Evolutionary conservation across 2,888 invertebrate genomes (phyloP), one percentile per base, ranked within the genome.

Genomic region (Girardia tigrina): DNA sequence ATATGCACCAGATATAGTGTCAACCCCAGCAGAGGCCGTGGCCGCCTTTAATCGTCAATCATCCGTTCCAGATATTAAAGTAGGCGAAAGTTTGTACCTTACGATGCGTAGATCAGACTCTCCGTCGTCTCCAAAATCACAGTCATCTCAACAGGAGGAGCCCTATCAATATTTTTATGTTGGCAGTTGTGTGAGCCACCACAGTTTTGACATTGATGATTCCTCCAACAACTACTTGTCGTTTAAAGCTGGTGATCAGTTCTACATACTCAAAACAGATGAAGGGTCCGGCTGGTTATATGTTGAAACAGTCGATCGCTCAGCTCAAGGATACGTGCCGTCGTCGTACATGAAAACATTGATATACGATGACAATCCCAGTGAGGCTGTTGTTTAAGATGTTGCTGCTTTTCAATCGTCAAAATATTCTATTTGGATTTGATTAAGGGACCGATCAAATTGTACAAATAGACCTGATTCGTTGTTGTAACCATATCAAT

Each of bases 11-110:
- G 56, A 56, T 23, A 56, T 56, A 4, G 56, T 56, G 2, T 56
- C 56, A n/a, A 56, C 56, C n/a, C 56, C 56, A 56, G 56, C 56
- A 20, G 56, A 56, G 23, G 56, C 56, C n/a, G n/a, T 56, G n/a
- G 56, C 56, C n/a, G 56, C n/a, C 23, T 56, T 4, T 4, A 56
- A 56, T 6, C 56, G 56, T 4, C 4, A 56, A 56, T 20, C 23
- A 23, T 56, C 56, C n/a, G n/a, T 12, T 2, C 56, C 56, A 12
- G 56, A 56, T 56, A 20, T 12, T 16, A 4, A 56, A 56, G n/a
- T 8, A n/a, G 23, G n/a, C 23, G 8, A 56, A 56, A n/a, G 56
- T 8, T 2, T 20, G 23, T 56, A 56, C 23, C 2, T 12, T 4
- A 56, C 56, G 23, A 56, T 56, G 56, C n/a, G 23, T 23, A n/a